Base-by-base conservation (phyloP, 2,113 vertebrate species). In the Jaculus jaculus region DNA sequence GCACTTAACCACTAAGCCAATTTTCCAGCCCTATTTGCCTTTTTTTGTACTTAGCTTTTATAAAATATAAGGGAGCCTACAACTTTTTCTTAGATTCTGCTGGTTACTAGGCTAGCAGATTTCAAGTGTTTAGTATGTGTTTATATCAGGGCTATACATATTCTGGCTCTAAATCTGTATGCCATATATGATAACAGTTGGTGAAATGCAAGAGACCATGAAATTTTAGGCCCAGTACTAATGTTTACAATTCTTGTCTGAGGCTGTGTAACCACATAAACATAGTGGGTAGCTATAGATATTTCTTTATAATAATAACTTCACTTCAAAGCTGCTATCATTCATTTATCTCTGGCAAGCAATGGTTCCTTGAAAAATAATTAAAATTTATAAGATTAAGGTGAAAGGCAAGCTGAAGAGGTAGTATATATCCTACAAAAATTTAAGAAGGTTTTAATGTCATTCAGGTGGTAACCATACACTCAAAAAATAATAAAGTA, bases 401-500 rank as follows among this genome's bases (percentile, higher is more conserved):
- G 74, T 17, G 9, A 15, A n/a, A 61, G 37, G 11, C 39, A 28
- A 26, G 1, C 61, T 66, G 26, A 26, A 66, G 28, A 47, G 21
- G 68, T 42, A 28, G 18, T 47, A 73, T 9, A 8, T 11, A 26
- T 51, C 66, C 9, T 74, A 42, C 34, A 34, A 63, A 90, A 89
- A 72, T 68, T 63, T 74, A 90, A 58, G 2, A 32, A 82, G 12
- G 21, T 87, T 94, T 95, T 28, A 72, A 2, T 84, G 89, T 69
- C 37, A 58, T 61, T 74, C 28, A 83, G 2, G 72, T 77, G 24
- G 3, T 86, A 24, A 75, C 88, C 28, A 93, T 37, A 93, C 58
- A n/a, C 42, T 95, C 39, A 60, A 5, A 88, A 89, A 90, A 92
- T 96, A 87, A 60, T 72, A 60, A 84, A 17, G 3, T 72, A 63